Evolutionary conservation across 64 coral and sea anemone species (phyloP).

Genomic region (Anthopleura sola): DNA sequence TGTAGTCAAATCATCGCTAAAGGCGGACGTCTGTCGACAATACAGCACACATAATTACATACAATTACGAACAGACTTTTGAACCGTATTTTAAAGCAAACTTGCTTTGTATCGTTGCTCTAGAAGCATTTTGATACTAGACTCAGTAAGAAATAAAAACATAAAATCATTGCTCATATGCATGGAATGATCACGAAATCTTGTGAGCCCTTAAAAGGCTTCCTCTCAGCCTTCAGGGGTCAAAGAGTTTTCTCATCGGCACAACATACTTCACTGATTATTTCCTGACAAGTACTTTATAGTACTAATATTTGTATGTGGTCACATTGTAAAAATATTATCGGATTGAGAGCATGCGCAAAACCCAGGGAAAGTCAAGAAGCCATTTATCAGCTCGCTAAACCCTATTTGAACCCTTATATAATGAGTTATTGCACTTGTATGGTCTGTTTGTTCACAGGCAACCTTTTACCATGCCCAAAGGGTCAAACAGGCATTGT

Average conservation of each 20-base stretch:
- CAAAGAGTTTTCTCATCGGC: not conserved
- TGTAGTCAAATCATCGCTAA: no score
- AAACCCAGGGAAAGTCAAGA: not conserved
- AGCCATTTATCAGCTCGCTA: not conserved
- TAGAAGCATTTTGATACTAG: no score
- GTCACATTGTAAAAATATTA: not conserved
- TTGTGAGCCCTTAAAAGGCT: not conserved
- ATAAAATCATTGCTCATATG: no score
- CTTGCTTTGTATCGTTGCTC: no score
- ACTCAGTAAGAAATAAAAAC: no score
- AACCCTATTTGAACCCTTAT: not conserved
- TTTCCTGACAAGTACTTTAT: not conserved
- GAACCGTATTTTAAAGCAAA: no score
- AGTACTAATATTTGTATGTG: not conserved
- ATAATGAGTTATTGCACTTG: not conserved
- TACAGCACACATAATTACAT: no score
- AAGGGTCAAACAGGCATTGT: constrained; percentile 40
- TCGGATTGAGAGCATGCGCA: not conserved
- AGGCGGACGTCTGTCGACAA: no score
- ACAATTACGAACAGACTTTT: no score
- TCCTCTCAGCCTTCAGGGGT: not conserved
- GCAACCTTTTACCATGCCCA: constrained; percentile 27
- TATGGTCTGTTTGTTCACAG: not conserved
- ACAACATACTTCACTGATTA: not conserved
- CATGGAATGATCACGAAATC: no score